Evolutionary conservation across 2,888 invertebrate species (phyloP), one percentile per base, ranked within the genome.

Genomic region (Drosophila peninsularis): DNA sequence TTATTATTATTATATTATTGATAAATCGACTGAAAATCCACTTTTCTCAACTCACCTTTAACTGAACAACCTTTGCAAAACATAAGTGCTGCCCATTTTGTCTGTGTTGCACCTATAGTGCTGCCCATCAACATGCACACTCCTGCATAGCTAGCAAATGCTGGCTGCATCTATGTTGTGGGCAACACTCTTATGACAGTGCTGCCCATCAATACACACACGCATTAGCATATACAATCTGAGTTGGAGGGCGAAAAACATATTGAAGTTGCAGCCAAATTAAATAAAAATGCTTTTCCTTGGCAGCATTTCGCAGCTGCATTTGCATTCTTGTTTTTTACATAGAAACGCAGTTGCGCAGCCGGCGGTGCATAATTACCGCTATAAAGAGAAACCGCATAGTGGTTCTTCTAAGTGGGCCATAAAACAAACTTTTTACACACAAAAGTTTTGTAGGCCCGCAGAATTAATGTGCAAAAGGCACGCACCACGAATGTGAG

Each of bases 391-490:
- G 67, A 62, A 79, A 79, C 88, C 84, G 87, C 82, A 86, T 80
- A 65, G 84, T 77, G 75, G 63, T 55, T 44, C 62, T 55, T 55
- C 47, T 75, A 84, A 87, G 85, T 83, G 88, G 82, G 78, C 72
- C 87, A 88, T 78, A 86, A 83, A 83, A 75, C 72, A 75, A 82
- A 80, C 62, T 85, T 82, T 79, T 71, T 81, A 66, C 80, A 74
- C 64, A 45, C 54, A 65, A 77, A 87, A 82, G 61, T 77, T 82
- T 68, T 61, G 66, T 69, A 68, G 63, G 78, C 42, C 68, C 61
- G 68, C 52, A 57, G 81, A 86, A 88, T 85, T 88, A 85, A 85
- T 88, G 81, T 83, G 68, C 86, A 75, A 71, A 69, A 83, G 84
- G 68, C 84, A 85, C 88, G 84, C 84, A 85, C 79, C 61, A 30